Percentiles rank a stretch among this genome's conserved stretches.
phyloP scores from a whole-genome alignment of 2,888 invertebrate genomes.

The Tetranychus truncatus region DNA sequence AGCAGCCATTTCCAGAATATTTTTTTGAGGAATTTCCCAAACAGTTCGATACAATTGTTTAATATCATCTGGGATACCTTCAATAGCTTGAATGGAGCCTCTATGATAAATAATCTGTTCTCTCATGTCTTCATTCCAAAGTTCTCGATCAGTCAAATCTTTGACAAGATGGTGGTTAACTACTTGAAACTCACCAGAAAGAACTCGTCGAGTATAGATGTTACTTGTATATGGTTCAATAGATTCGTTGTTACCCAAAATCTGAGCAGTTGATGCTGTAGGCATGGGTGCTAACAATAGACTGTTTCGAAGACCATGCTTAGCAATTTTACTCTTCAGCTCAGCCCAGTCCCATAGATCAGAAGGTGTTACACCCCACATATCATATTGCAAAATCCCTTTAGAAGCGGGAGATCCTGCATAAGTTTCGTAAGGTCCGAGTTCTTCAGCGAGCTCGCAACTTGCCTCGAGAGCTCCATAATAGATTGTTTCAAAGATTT shows the following conservation, averaged over 20 bases:
- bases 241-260: slow-evolving; percentile 94
- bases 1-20: slow-evolving; percentile 84
- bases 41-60: slow-evolving; percentile 82
- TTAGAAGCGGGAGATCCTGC: slow-evolving; percentile 77
- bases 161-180: slow-evolving; percentile 87
- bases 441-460: slow-evolving; percentile 67
- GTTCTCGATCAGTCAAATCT: slow-evolving; percentile 68
- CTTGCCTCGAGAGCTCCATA: slow-evolving; percentile 90
- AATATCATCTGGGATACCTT: slow-evolving; percentile 60
- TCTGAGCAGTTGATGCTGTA: slow-evolving; percentile 95
- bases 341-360: slow-evolving; percentile 70
- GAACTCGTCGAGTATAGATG: slow-evolving; percentile 75
- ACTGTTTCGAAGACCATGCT: slow-evolving; percentile 79
- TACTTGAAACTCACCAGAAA: slow-evolving; percentile 81
- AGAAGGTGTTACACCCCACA: slow-evolving; percentile 82
- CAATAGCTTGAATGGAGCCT: slow-evolving; percentile 69
- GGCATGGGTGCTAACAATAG: slow-evolving; percentile 91
- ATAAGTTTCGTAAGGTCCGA: slow-evolving; percentile 78
- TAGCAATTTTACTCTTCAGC: slow-evolving; percentile 62
- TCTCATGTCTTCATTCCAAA: slow-evolving; percentile 93
- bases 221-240: slow-evolving; percentile 96
- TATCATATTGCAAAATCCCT: slow-evolving; percentile 87
- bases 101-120: slow-evolving; percentile 71
- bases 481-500: slow-evolving; percentile 95
- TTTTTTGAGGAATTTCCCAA: slow-evolving; percentile 89